Evolutionary conservation across 1,140 invertebrate genomes (phyloP).

Genomic region (Mactra quadrangularis): DNA sequence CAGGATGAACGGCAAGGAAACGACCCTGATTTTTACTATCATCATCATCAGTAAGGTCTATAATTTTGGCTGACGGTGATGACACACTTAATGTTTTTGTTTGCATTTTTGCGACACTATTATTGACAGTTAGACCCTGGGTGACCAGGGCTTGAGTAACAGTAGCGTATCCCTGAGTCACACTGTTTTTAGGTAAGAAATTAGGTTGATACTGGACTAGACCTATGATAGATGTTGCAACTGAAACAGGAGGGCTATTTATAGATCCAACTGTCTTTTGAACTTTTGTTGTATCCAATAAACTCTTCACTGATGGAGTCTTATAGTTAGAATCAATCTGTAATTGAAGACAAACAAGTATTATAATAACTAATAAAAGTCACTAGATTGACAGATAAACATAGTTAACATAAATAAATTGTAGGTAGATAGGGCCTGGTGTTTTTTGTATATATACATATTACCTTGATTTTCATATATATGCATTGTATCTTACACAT

Average conservation of each 20-base stretch:
- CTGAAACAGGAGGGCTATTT: background rate
- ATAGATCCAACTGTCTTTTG: constrained; percentile 41
- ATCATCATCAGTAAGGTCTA: constrained; percentile 61
- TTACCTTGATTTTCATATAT: too few species aligned
- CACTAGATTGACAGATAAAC: background rate
- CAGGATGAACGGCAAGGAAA: background rate
- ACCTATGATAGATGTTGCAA: constrained; percentile 17
- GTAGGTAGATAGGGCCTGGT: too few species aligned
- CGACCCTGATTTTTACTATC: constrained; percentile 31
- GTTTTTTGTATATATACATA: too few species aligned
- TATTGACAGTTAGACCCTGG: background rate
- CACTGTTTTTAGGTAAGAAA: background rate
- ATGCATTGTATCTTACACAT: too few species aligned
- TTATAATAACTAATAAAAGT: background rate
- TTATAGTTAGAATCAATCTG: constrained; percentile 20
- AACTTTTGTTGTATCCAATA: constrained; percentile 50
- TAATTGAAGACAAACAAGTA: background rate
- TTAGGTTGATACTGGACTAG: constrained; percentile 17
- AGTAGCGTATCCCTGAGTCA: constrained; percentile 8
- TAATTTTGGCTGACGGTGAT: constrained; percentile 48
- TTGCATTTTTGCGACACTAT: constrained; percentile 5
- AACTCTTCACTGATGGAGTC: constrained; percentile 55
- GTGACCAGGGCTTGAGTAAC: constrained; percentile 9
- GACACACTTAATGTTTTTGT: constrained; percentile 19
- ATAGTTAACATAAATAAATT: too few species aligned